Evolutionary conservation across 1,140 invertebrate genomes (phyloP).

Genomic region (Drosophila quadrilineata): DNA sequence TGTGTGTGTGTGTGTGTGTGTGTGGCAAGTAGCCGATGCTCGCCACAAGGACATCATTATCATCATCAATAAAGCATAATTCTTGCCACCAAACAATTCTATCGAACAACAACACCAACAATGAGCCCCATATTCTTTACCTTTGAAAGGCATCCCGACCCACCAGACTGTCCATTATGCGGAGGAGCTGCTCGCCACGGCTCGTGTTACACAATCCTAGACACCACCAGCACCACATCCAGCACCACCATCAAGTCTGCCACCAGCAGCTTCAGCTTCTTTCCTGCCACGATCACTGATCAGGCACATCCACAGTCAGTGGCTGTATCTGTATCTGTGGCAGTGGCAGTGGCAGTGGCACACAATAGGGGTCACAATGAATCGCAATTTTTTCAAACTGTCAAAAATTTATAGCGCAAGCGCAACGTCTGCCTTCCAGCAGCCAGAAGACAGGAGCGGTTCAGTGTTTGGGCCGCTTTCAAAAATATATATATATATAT

Average conservation of each 20-base stretch:
- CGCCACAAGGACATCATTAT: conserved; percentile 78
- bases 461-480: not conserved
- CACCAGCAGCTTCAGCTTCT: too few species aligned
- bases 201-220: conserved; percentile 69
- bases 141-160: too few species aligned
- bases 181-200: conserved; percentile 24
- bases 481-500: conserved; percentile 1
- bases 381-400: conserved; percentile 80
- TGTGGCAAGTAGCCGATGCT: conserved; percentile 3
- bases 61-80: conserved; percentile 81
- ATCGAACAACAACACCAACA: conserved; percentile 68
- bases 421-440: conserved; percentile 32
- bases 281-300: too few species aligned
- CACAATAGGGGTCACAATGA: conserved; percentile 81
- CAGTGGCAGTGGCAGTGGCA: conserved; percentile 49
- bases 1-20: not conserved
- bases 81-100: conserved; percentile 78
- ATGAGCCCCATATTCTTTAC: too few species aligned
- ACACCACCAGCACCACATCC: too few species aligned
- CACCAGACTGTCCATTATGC: conserved; percentile 54
- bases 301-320: not conserved
- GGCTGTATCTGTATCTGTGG: conserved; percentile 58
- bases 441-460: conserved; percentile 36
- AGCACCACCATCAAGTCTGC: too few species aligned
- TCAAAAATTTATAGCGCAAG: conserved; percentile 78